Base-by-base conservation (phyloP, 2,113 vertebrate species). In the Dromas ardeola region DNA sequence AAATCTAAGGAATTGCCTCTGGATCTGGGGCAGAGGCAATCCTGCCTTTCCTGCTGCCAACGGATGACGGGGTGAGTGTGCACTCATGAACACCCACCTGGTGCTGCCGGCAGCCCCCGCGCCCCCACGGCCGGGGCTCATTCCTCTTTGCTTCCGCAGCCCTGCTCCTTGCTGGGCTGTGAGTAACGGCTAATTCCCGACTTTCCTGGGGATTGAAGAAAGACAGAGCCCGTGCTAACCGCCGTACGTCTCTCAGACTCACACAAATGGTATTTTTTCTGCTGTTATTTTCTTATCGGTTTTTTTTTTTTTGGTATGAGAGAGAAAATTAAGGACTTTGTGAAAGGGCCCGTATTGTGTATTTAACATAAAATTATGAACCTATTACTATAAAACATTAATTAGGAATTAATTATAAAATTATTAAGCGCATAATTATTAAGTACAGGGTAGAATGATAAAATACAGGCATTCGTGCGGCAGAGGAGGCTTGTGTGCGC, bases 101-200 rank as follows among this genome's bases (percentile, higher is more conserved):
- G 29, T 20, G 14, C 59, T 47, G 8, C 38, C 4, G 0, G 26
- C 63, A 19, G 47, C 74, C 38, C n/a, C 69, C 4, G 1, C 8
- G 40, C 74, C 45, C 0, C 0, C 38, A 4, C 53, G 27, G 38
- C 19, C 0, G 0, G 56, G 42, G 52, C 26, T 7, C 45, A 45
- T 25, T n/a, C 53, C 49, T 15, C 13, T 55, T 66, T 67, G 55
- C 59, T 81, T 40, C 78, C 87, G 58, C 61, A 79, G 87, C 58
- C 71, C 38, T 2, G 22, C 47, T 7, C 61, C 52, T 47, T 65
- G 45, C 26, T n/a, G 40, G 36, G 38, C 40, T 66, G 59, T 38
- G 22, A 21, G 25, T 72, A 89, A 36, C 1, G 4, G 42, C 56
- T 55, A 4, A 22, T 61, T 81, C 38, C 74, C 2, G 3, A 2